These are phyloP conservation scores for Porites lobata DNA, from an alignment of 92 coral and sea anemone genomes.

Conservation along the genomic window DNA sequence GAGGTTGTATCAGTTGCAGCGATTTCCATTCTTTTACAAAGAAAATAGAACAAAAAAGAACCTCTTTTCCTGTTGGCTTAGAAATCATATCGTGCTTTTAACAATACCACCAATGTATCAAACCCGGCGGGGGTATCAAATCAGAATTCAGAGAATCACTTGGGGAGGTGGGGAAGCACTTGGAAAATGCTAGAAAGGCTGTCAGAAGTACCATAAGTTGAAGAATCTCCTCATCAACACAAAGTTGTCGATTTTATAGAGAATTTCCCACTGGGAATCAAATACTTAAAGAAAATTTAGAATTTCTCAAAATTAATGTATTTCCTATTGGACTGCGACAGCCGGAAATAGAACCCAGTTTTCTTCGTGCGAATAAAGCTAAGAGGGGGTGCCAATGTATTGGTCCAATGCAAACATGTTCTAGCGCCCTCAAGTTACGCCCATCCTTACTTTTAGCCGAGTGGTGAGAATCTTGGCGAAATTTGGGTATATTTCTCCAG, in stretches of 20 bases:
- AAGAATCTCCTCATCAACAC: neutral
- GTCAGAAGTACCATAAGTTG: neutral
- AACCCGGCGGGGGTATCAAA: too few relatives aligned
- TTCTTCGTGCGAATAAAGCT: neutral
- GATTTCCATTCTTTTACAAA: neutral
- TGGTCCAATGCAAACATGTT: slow-evolving; percentile 3
- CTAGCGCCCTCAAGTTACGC: slow-evolving; percentile 33
- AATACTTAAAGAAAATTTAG: neutral
- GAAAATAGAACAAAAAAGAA: neutral
- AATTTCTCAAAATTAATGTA: too few relatives aligned
- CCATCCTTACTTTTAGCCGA: slow-evolving; percentile 20
- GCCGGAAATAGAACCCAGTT: slow-evolving; percentile 45
- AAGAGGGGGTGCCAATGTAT: slow-evolving; percentile 45
- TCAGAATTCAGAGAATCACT: neutral
- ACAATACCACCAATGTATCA: too few relatives aligned
- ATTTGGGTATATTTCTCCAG: slow-evolving; percentile 10
- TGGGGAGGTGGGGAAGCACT: neutral
- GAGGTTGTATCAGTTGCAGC: neutral
- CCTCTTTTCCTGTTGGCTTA: neutral
- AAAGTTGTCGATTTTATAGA: too few relatives aligned
- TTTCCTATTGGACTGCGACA: neutral
- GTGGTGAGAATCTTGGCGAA: slow-evolving; percentile 3
- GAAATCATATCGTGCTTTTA: too few relatives aligned
- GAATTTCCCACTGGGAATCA: neutral
- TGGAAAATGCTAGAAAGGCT: neutral